Conservation (phyloP, 2,888 invertebrate species). For the Phlogophora meticulosa region DNA sequence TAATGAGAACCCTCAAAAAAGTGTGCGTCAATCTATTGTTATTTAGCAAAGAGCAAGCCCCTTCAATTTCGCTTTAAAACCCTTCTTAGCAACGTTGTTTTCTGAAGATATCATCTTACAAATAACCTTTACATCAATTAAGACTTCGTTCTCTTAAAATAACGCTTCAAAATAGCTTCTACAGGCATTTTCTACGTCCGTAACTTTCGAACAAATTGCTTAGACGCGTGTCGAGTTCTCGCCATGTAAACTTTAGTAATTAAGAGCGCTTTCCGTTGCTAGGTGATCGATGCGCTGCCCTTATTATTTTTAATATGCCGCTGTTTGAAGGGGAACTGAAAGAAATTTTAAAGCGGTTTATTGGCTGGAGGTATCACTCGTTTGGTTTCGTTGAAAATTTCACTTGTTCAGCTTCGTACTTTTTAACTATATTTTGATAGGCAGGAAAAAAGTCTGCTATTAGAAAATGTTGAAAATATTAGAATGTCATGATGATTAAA, state of each 20-base stretch:
- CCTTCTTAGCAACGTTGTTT: background rate
- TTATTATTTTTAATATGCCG: constrained; percentile 55
- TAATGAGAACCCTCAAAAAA: no score
- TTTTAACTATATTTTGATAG: no score
- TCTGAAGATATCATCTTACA: background rate
- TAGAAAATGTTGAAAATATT: no score
- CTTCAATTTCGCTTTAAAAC: no score
- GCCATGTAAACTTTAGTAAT: constrained; percentile 79
- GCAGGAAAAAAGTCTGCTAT: no score
- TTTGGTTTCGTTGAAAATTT: constrained; percentile 7
- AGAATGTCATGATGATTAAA: no score
- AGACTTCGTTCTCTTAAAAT: constrained; percentile 22
- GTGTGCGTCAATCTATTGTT: no score
- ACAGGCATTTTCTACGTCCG: constrained; percentile 53
- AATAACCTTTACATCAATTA: constrained; percentile 17
- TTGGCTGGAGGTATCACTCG: background rate
- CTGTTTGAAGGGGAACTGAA: constrained; percentile 17
- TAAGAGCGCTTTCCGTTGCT: constrained; percentile 71
- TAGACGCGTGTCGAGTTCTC: constrained; percentile 69
- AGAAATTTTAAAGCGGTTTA: constrained; percentile 29
- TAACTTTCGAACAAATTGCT: constrained; percentile 73
- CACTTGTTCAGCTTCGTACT: no score
- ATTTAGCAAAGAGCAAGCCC: no score
- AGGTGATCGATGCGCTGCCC: constrained; percentile 67
- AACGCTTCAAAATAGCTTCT: constrained; percentile 44